Evolutionary conservation across 2,888 invertebrate genomes (phyloP).

Genomic region (Taenaris catops): DNA sequence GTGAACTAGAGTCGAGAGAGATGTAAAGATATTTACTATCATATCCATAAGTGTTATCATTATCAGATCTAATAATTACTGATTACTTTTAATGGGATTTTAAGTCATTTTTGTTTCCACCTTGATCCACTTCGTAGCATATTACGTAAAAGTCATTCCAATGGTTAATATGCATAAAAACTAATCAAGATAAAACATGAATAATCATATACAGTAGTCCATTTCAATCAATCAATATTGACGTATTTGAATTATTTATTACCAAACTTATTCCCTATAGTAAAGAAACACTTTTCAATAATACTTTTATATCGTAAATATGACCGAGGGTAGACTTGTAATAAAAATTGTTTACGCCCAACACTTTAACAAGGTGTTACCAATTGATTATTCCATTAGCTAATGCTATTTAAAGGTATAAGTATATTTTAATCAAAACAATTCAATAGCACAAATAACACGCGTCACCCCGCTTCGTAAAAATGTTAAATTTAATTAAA

Average conservation of each 20-base stretch:
- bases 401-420: background rate
- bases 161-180: conserved; percentile 16
- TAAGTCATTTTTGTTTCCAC: conserved; percentile 1
- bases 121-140: background rate
- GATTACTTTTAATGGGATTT: conserved; percentile 7
- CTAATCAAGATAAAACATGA: conserved; percentile 16
- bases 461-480: too few species aligned
- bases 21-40: background rate
- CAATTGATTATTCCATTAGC: conserved; percentile 1
- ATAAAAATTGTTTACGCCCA: conserved; percentile 4
- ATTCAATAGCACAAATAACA: background rate
- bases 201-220: background rate
- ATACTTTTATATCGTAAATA: background rate
- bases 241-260: background rate
- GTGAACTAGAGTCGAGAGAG: background rate
- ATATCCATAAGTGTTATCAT: background rate
- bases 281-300: conserved; percentile 1
- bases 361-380: conserved; percentile 3
- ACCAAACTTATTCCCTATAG: background rate
- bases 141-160: conserved; percentile 7
- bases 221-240: background rate
- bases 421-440: background rate
- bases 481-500: conserved; percentile 5
- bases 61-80: background rate
- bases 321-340: background rate